A percentile compares a stretch with the other conserved stretches of the same genome.
phyloP scores from a whole-genome alignment of 2,797 vertebrate species.

The Lophius americanus region DNA sequence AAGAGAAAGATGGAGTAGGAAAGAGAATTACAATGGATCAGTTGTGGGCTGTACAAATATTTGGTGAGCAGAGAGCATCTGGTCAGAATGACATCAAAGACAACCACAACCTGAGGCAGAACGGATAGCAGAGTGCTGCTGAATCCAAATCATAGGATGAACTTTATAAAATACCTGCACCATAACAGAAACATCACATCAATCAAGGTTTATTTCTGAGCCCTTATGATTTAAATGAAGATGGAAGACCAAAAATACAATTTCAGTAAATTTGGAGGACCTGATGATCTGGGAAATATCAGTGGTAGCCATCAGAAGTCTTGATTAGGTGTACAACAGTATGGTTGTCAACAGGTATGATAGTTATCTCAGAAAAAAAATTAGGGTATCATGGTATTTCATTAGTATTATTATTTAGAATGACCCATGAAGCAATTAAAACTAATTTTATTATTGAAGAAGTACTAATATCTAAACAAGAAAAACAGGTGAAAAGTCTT shows the following conservation, averaged over 20 bases:
- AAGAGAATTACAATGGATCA: constrained; percentile 55
- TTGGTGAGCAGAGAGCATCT: constrained; percentile 56
- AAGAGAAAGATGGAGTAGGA: constrained; percentile 21
- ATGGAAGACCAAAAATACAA: neutral
- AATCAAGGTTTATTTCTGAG: constrained; percentile 13
- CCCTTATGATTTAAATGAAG: neutral
- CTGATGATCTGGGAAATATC: neutral
- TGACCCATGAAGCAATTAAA: too few species aligned
- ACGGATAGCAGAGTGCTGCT: constrained; percentile 12
- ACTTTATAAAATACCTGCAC: constrained; percentile 16
- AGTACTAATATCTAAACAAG: too few species aligned
- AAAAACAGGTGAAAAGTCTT: too few species aligned
- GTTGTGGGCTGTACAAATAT: constrained; percentile 52
- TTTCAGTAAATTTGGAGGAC: too few species aligned
- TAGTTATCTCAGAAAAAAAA: too few species aligned
- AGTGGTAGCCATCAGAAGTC: neutral
- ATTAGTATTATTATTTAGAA: too few species aligned
- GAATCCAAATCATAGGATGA: constrained; percentile 36
- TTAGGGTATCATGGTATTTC: too few species aligned
- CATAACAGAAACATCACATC: constrained; percentile 33
- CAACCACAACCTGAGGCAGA: neutral
- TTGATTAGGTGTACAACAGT: neutral
- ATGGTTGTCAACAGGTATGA: too few species aligned
- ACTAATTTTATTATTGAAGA: too few species aligned
- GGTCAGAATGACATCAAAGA: constrained; percentile 44